Conservation (phyloP, 2,797 vertebrate genomes). For the Muscicapa striata region DNA sequence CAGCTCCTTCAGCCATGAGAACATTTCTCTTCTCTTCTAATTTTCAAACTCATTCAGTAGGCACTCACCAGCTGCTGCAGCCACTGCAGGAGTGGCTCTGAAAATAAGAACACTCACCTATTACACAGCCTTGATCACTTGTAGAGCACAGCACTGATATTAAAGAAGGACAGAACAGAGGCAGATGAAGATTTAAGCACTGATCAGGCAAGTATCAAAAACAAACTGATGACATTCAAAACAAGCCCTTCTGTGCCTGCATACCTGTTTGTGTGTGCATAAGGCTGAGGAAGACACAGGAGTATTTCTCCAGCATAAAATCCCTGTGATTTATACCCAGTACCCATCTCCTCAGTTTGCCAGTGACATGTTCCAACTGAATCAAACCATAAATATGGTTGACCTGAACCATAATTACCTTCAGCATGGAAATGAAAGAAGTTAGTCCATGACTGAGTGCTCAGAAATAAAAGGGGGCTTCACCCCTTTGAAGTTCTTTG, state of each 20-base stretch:
- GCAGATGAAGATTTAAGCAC: background rate
- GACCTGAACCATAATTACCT: background rate
- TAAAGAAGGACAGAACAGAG: background rate
- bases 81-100: background rate
- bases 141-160: background rate
- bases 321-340: background rate
- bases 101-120: background rate
- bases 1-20: background rate
- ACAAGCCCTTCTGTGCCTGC: background rate
- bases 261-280: fast-evolving
- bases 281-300: background rate
- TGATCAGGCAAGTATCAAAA: background rate
- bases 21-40: background rate
- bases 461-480: constrained; percentile 23
- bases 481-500: constrained; percentile 31
- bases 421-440: constrained; percentile 10
- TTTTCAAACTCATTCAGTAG: background rate
- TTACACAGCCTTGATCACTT: background rate
- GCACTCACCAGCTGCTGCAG: background rate
- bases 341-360: background rate
- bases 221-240: background rate
- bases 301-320: background rate
- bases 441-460: background rate
- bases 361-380: background rate
- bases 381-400: background rate